These are phyloP conservation scores for Pyralis farinalis DNA, from an alignment of 2,888 invertebrate genomes.

Conservation along the genomic window DNA sequence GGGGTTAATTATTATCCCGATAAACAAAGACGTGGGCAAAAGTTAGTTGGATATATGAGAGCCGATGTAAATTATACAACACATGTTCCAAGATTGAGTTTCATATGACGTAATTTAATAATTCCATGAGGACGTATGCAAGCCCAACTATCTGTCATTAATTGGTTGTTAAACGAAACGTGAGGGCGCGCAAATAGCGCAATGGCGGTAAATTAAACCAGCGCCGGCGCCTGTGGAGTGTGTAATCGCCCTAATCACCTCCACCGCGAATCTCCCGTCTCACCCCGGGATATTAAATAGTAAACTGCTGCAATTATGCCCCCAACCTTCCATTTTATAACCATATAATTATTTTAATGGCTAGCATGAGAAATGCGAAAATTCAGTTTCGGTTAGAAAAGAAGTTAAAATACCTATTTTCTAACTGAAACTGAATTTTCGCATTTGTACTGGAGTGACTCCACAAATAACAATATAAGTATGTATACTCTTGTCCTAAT, in stretches of 20 bases:
- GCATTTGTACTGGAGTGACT: no score
- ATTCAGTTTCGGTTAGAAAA: no score
- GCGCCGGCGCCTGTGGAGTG: slow-evolving; percentile 31
- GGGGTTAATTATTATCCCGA: no score
- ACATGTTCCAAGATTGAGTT: not conserved
- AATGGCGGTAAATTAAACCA: slow-evolving; percentile 50
- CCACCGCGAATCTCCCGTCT: slow-evolving; percentile 19
- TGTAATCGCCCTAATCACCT: slow-evolving; percentile 44
- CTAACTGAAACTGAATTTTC: no score
- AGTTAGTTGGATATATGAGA: no score
- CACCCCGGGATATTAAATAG: slow-evolving; percentile 3
- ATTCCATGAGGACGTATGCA: slow-evolving; percentile 9
- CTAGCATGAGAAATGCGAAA: not conserved
- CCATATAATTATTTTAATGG: slow-evolving; percentile 6
- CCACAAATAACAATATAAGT: no score
- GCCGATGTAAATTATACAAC: not conserved
- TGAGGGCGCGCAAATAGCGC: slow-evolving; percentile 13
- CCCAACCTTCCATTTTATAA: slow-evolving; percentile 9
- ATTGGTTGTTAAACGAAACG: slow-evolving; percentile 40
- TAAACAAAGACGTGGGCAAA: no score
- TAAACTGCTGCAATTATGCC: slow-evolving; percentile 9
- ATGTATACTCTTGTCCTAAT: no score
- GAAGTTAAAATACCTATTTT: no score
- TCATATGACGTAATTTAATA: slow-evolving; percentile 1
- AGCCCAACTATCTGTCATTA: slow-evolving; percentile 34